These are phyloP conservation scores for Prionace glauca DNA, from an alignment of 2,797 vertebrate species.

Conservation along the genomic window DNA sequence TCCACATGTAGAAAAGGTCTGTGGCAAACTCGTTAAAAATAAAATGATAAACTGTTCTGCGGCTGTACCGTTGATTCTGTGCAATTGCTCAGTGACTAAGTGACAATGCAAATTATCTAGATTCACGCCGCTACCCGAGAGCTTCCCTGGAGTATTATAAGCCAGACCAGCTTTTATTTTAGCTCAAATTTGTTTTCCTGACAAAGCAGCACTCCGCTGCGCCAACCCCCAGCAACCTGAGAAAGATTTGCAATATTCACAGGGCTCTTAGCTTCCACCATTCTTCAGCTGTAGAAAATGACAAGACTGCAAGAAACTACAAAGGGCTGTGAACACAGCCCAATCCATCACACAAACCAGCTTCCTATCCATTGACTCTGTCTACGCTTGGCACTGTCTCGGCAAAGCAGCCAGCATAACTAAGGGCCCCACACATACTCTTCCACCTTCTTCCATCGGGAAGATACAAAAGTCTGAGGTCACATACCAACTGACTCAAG, in stretches of 20 bases:
- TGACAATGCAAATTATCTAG: conserved; percentile 13
- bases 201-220: neutral
- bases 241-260: conserved; percentile 1
- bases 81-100: neutral
- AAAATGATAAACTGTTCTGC: conserved; percentile 25
- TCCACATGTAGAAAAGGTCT: neutral
- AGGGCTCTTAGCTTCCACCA: neutral
- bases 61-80: conserved; percentile 1
- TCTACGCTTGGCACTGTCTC: too few relatives aligned
- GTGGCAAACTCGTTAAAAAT: neutral
- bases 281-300: neutral
- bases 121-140: neutral
- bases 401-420: too few relatives aligned
- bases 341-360: too few relatives aligned
- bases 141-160: neutral
- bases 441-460: too few relatives aligned
- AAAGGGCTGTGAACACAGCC: too few relatives aligned
- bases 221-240: neutral
- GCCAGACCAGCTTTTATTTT: neutral
- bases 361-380: too few relatives aligned
- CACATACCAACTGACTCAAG: too few relatives aligned
- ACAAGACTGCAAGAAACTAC: neutral
- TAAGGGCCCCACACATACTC: too few relatives aligned
- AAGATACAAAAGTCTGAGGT: too few relatives aligned
- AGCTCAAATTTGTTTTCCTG: neutral